Evolutionary conservation across 1,140 invertebrate genomes (phyloP), one percentile per base, ranked within the genome.

Genomic region (Papilio xuthus): DNA sequence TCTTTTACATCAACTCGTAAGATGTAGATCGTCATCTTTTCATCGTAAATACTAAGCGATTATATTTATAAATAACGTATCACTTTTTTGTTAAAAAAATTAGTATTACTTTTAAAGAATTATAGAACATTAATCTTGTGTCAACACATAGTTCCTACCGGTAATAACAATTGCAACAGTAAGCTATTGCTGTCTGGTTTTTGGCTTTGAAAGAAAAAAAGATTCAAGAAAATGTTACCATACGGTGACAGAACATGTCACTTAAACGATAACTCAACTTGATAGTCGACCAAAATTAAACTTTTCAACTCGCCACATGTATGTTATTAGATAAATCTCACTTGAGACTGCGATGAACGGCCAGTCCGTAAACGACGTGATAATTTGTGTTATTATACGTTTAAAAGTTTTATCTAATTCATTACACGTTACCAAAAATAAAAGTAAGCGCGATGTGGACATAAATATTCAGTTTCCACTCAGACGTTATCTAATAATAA

Each of bases 401-500:
- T 73, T 73, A 44, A 47, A 50, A 26, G 71, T 20, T 73, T 73
- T 73, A 73, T 73, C 41, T 73, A 47, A 73, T 44, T 47, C 42
- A 26, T 73, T 73, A 47, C 32, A 69, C 20, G 71, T 73, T 47
- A 20, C 71, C 71, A 9, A 73, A 73, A 73, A 73, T 73, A 73
- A 73, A n/a, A 73, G 20, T 50, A 73, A 44, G 20, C 42, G 20
- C 37, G 41, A 42, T 44, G 71, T 73, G 71, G 71, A 47, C 41
- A 73, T 73, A 73, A 73, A 73, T 73, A 73, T 73, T 50, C 71
- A 73, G 71, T 73, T 73, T 47, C 71, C 71, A 73, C 71, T 73
- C 37, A 47, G 71, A 23, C n/a, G 71, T 73, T 73, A 73, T 73
- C 71, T 73, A 73, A 73, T 73, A 73, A 73, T 73, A 73, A 73